Base-by-base conservation (phyloP, 2,797 vertebrate species). In the Tenualosa ilisha region DNA sequence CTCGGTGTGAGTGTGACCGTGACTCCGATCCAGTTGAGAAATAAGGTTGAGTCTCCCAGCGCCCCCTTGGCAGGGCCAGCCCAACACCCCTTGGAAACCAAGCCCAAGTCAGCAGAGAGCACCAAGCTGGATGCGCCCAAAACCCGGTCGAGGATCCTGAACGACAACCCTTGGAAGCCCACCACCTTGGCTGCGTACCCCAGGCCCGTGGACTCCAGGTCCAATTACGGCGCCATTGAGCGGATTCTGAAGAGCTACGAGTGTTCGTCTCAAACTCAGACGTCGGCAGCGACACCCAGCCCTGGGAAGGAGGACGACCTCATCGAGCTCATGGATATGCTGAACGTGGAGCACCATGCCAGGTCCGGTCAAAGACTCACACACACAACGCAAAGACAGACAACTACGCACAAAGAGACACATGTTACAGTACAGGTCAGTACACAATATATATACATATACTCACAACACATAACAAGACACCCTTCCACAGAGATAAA, bases 221-320 rank as follows among this genome's bases (percentile, higher is more conserved):
- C 98, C 0, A 99, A 99, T 94, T 98, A 99, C 3, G 97, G 98
- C 15, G 97, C 98, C 65, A 95, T 99, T 87, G 97, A 99, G 92
- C 97, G 96, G 91, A 97, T 99, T 90, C 90, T 99, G 90, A 98
- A 96, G 95, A 97, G 95, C 89, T 99, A 97, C 46, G 97, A 99
- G 92, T 95, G 92, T 54, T 93, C 96, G 54, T 92, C 95, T 82
- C 81, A 90, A 0, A 72, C 26, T 65, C 93, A 93, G 88, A 93
- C 92, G 84, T 94, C 95, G 54, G 86, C 68, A 1, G 13, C 68
- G 6, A 22, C 91, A 91, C 86, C 92, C 86, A 92, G 92, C 88
- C 89, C 91, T 85, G 88, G 92, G 82, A 86, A 90, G 85, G 93
- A 94, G 12, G 92, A 95, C 88, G 92, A 92, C 1, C 59, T 93